These are phyloP conservation scores for Formica aserva DNA, from an alignment of 2,888 invertebrate species.

Conservation along the genomic window DNA sequence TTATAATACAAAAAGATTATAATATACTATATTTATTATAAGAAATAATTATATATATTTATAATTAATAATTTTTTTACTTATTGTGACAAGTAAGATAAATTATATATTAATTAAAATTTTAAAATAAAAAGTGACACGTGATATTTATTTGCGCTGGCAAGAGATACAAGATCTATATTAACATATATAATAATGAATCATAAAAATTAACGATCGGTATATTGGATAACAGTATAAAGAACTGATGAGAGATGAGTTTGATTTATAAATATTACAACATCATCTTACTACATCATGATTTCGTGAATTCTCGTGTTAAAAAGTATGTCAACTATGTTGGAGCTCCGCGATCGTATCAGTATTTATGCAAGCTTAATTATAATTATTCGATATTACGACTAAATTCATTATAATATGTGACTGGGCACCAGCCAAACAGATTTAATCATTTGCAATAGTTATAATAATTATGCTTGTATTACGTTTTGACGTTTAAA, in stretches of 20 bases:
- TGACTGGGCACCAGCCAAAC: conserved; percentile 44
- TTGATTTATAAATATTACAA: conserved; percentile 13
- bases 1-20: not conserved
- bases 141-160: not conserved
- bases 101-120: not conserved
- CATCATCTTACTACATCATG: conserved; percentile 3
- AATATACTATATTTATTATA: not conserved
- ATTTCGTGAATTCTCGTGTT: conserved; percentile 35
- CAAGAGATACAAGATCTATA: not conserved
- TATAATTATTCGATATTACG: conserved; percentile 47
- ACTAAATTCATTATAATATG: conserved; percentile 48
- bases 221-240: not conserved
- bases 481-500: conserved; percentile 47
- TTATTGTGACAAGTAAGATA: not conserved
- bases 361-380: conserved; percentile 45
- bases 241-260: not conserved
- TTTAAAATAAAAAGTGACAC: not conserved
- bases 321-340: conserved; percentile 28
- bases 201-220: conserved; percentile 32
- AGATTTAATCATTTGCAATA: conserved; percentile 58
- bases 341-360: not conserved
- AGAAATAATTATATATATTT: not conserved
- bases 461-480: conserved; percentile 25
- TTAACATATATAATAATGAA: conserved; percentile 48
- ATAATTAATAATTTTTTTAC: not conserved